Conservation (phyloP, 2,113 vertebrate genomes). For the Rattus norvegicus region GRCr8 NC_086021.1:62820001-62820500, state of each 20-base stretch:
- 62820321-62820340: background rate
- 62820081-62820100: background rate
- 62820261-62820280: background rate
- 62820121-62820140: background rate
- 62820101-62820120: background rate
- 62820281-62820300: background rate
- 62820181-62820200: too few species aligned
- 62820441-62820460: too few species aligned
- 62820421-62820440: background rate
- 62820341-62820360: background rate
- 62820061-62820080: background rate
- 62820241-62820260: background rate
- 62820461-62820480: too few species aligned
- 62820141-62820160: background rate
- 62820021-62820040: constrained; percentile 35
- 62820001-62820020: background rate
- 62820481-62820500: too few species aligned
- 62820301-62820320: background rate
- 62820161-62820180: too few species aligned
- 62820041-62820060: background rate
- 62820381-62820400: background rate
- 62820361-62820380: background rate
- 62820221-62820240: too few species aligned
- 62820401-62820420: background rate
- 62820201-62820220: too few species aligned